Conservation (phyloP, 2,797 vertebrate genomes). For the Buceros bicornis region DNA sequence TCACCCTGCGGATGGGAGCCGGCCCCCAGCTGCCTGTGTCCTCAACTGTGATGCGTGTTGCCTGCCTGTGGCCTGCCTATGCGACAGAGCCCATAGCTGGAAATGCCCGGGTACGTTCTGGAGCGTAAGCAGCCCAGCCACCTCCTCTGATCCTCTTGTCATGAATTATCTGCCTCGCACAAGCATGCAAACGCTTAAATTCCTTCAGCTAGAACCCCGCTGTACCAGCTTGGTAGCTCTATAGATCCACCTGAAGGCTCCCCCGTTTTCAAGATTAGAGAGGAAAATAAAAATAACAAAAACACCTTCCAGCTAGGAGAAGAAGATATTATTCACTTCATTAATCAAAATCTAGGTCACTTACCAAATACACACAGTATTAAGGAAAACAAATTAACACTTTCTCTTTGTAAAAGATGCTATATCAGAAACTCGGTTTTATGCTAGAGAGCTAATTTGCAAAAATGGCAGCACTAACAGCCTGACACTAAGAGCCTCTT, state of each 20-base stretch:
- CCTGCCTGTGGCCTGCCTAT: background rate
- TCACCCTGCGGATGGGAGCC: background rate
- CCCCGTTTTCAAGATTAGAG: slow-evolving; percentile 31
- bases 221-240: background rate
- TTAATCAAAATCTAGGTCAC: slow-evolving; percentile 63
- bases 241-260: background rate
- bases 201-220: background rate
- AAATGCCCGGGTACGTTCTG: background rate
- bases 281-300: slow-evolving; percentile 55
- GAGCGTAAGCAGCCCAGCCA: background rate
- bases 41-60: accelerated
- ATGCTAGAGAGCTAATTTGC: background rate
- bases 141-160: background rate
- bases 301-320: background rate
- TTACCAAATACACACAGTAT: background rate
- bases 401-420: background rate
- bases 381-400: slow-evolving; percentile 9
- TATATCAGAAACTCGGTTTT: background rate
- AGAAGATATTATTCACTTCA: slow-evolving; percentile 44
- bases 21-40: background rate
- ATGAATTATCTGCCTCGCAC: background rate
- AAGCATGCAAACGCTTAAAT: background rate
- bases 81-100: background rate
- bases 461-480: background rate
- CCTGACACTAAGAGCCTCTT: background rate